These are phyloP conservation scores for Lacerta viridis DNA, from an alignment of 2,797 vertebrate species.

Conservation along the genomic window DNA sequence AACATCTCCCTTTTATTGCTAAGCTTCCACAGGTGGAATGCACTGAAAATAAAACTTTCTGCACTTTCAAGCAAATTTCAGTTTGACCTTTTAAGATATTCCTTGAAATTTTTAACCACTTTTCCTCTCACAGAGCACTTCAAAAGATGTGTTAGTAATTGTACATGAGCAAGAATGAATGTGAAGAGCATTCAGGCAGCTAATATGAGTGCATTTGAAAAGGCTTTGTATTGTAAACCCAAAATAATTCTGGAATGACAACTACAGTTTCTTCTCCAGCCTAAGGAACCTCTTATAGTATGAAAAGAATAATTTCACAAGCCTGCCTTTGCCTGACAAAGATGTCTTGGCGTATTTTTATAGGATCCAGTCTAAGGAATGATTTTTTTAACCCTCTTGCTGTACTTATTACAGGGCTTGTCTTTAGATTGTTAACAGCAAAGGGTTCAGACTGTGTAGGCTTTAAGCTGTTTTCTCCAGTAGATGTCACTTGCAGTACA, in stretches of 20 bases:
- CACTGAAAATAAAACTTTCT: constrained; percentile 18
- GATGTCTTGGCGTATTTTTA: constrained; percentile 21
- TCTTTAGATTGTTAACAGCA: constrained; percentile 59
- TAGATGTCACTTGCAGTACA: constrained; percentile 88
- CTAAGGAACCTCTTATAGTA: constrained; percentile 3
- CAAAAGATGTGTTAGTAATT: constrained; percentile 25
- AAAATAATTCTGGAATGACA: constrained; percentile 42
- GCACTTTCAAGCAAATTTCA: constrained; percentile 46
- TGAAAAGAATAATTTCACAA: constrained; percentile 43
- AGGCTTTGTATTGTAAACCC: constrained; percentile 56
- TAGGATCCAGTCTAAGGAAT: constrained; percentile 25
- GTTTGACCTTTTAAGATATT: constrained; percentile 35
- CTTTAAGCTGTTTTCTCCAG: constrained; percentile 84
- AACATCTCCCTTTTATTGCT: constrained; percentile 24
- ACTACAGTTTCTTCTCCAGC: constrained; percentile 45
- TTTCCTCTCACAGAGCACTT: constrained; percentile 44
- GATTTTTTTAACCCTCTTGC: constrained; percentile 33
- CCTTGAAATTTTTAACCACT: constrained; percentile 29
- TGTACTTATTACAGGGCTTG: constrained; percentile 55
- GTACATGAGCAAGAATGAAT: constrained; percentile 36
- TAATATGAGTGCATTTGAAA: constrained; percentile 51
- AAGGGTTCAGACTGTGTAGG: constrained; percentile 71
- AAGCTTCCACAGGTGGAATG: constrained; percentile 11
- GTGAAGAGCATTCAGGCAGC: constrained; percentile 35
- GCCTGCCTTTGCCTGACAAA: constrained; percentile 46